Evolutionary conservation across 2,797 vertebrate genomes (phyloP).

Genomic region (Urocyon cinereoargenteus): DNA sequence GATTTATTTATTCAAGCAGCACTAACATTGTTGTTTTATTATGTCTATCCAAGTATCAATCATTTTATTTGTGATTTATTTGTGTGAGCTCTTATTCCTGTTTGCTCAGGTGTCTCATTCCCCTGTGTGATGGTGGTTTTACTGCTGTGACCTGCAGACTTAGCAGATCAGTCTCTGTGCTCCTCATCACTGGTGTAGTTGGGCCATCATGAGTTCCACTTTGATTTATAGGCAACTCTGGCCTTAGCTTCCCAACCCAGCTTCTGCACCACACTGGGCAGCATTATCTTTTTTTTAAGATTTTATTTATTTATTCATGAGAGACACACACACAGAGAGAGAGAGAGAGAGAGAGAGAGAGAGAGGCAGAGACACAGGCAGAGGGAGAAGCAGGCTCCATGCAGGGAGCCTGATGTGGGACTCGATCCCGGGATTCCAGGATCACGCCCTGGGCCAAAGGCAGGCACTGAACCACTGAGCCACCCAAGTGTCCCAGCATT

Average conservation of each 20-base stretch:
- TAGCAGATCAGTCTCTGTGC: background rate
- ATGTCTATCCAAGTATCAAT: background rate
- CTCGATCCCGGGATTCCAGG: too few relatives aligned
- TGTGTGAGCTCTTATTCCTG: background rate
- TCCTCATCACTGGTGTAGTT: background rate
- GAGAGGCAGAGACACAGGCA: too few relatives aligned
- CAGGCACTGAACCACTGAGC: too few relatives aligned
- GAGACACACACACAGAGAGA: too few relatives aligned
- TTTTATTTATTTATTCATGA: too few relatives aligned
- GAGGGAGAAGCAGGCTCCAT: too few relatives aligned
- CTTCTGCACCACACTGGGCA: background rate
- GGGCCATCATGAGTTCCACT: background rate
- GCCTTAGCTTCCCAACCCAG: background rate
- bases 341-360: too few relatives aligned
- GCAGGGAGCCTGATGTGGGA: accelerated
- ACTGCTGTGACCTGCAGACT: background rate
- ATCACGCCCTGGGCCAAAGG: too few relatives aligned
- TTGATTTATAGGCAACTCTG: background rate
- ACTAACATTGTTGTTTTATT: background rate
- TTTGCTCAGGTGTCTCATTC: background rate
- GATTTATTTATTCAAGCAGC: background rate
- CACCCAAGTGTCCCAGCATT: too few relatives aligned
- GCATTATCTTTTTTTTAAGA: background rate
- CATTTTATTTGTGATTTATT: background rate
- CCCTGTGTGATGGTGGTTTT: background rate